Base-by-base conservation (phyloP, 2,797 vertebrate genomes). In the Xenentodon cancila region DNA sequence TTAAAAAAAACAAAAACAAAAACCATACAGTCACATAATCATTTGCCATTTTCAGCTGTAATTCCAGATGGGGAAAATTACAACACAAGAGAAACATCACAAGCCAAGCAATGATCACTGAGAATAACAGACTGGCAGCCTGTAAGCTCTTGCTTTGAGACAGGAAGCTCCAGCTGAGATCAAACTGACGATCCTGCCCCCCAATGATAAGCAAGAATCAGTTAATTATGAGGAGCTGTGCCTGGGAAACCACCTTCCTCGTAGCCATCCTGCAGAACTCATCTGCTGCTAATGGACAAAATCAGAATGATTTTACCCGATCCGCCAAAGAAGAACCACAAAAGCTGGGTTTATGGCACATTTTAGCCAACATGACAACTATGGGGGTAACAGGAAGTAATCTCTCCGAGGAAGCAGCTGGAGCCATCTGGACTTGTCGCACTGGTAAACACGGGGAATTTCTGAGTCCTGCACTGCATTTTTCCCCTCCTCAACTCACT, bases 141-240 rank as follows among this genome's bases (percentile, higher is more conserved):
- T 61, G 62, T 68, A 53, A 83, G 61, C 72, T 59, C 59, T 63
- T 68, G 64, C 56, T 77, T 79, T 75, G 57, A 50, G 51, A 80
- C 53, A 83, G 85, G 79, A 87, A 86, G 75, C 71, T 62, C 84
- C 64, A 73, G 78, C 85, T 84, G 83, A 87, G 85, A 86, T 87
- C 71, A 82, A 69, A 80, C 68, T 73, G 74, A 89, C 78, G 64
- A 86, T 73, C 80, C 53, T 18, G 30, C 42, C 9, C 30, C 30
- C 13, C 64, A 15, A 54, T 56, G 64, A 79, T 50, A 51, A 42
- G 46, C 45, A 75, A 59, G 59, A 71, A 75, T 74, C 66, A 67
- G 75, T 64, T 89, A 85, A 88, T 87, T 86, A 84, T 43, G 70
- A 62, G 71, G 51, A 67, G 71, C 78, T 79, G 32, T 15, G 76